phyloP scores from a whole-genome alignment of 2,888 invertebrate genomes.

The Petrophora chlorosata region DNA sequence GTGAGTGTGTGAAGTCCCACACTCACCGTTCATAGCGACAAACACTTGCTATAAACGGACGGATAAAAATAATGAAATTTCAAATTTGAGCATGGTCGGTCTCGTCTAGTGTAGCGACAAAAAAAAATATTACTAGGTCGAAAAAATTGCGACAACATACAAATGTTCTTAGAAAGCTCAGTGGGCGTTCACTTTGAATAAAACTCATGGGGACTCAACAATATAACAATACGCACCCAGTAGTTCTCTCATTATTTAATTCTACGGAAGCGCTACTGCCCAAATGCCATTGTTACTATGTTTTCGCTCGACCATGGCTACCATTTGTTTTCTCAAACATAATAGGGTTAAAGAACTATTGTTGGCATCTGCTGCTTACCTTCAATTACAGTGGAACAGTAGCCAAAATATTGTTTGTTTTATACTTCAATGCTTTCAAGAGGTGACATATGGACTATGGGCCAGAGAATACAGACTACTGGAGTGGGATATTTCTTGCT shows the following conservation, averaged over 20 bases:
- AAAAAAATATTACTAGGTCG: too few relatives aligned
- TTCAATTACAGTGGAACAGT: constrained; percentile 65
- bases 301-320: constrained; percentile 50
- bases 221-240: constrained; percentile 63
- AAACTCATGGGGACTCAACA: constrained; percentile 59
- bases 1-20: too few relatives aligned
- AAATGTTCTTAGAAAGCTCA: constrained; percentile 48
- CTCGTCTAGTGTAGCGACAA: too few relatives aligned
- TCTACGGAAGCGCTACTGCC: constrained; percentile 66
- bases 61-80: too few relatives aligned
- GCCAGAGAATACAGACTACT: too few relatives aligned
- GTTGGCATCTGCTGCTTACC: constrained; percentile 69
- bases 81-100: too few relatives aligned
- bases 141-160: constrained; percentile 46
- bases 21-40: too few relatives aligned
- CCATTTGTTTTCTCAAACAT: constrained; percentile 73
- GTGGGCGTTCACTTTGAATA: constrained; percentile 61
- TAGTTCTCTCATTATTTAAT: constrained; percentile 67
- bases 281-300: constrained; percentile 34
- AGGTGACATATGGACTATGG: constrained; percentile 77
- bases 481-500: constrained; percentile 52
- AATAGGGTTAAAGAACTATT: constrained; percentile 73
- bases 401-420: constrained; percentile 82
- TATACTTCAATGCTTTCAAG: constrained; percentile 71
- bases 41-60: too few relatives aligned